A percentile compares a stretch with the other conserved stretches of the same genome.
phyloP scores from a whole-genome alignment of 1,140 invertebrate species.

The Dinoponera quadriceps region DNA sequence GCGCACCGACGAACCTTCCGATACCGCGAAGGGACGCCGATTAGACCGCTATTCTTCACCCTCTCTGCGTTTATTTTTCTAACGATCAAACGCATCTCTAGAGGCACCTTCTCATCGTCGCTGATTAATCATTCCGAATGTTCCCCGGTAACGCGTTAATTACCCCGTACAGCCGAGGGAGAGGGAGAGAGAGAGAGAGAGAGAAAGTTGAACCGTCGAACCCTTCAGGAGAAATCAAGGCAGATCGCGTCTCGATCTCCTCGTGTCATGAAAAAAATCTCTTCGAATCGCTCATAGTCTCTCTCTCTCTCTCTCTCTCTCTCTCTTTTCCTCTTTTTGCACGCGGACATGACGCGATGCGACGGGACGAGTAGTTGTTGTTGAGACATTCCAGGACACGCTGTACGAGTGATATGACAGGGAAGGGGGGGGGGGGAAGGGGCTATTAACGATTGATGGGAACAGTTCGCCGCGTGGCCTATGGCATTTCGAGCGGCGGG shows the following conservation, averaged over 20 bases:
- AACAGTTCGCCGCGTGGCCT: slow-evolving; percentile 34
- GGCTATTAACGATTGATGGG: slow-evolving; percentile 53
- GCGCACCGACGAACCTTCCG: background rate
- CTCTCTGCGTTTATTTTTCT: no score
- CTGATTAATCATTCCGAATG: background rate
- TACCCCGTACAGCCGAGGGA: no score
- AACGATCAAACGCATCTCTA: no score
- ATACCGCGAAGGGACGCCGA: no score
- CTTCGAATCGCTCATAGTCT: background rate
- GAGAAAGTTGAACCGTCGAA: background rate
- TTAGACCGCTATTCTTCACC: no score
- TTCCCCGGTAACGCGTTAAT: no score
- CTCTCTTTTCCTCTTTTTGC: background rate
- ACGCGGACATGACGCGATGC: no score
- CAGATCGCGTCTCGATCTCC: slow-evolving; percentile 25
- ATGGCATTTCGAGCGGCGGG: slow-evolving; percentile 23
- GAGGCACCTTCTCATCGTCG: no score
- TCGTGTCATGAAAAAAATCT: slow-evolving; percentile 7
- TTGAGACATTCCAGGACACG: slow-evolving; percentile 19
- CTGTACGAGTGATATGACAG: slow-evolving; percentile 36
- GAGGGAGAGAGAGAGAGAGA: no score
- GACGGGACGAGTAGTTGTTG: background rate
- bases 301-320: background rate
- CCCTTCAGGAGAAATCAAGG: background rate
- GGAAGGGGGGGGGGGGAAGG: no score